Evolutionary conservation across 2,888 invertebrate genomes (phyloP), one percentile per base, ranked within the genome.

Genomic region (Phania funesta): DNA sequence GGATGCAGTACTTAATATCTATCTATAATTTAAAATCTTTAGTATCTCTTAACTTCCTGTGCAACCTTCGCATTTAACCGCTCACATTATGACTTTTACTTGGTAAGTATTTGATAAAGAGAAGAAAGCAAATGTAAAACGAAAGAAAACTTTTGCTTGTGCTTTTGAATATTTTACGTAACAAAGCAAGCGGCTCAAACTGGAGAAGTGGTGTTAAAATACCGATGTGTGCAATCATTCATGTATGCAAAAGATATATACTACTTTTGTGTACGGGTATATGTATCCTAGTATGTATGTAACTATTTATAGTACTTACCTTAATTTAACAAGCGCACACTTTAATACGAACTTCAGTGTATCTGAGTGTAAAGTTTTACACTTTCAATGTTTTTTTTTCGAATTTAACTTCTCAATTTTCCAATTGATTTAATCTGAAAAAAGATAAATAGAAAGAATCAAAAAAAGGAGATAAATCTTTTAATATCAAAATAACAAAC

Each of bases 281-380:
- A n/a, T n/a, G n/a, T n/a, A n/a, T n/a, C n/a, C n/a, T n/a, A n/a
- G 35, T 71, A 9, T 29, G 18, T 22, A n/a, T n/a, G 18, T 46
- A 22, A 68, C 52, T 62, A 58, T 60, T 67, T 56, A n/a, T 60
- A 48, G 50, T 78, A 65, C 50, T 71, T 71, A 56, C 41, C 56
- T 70, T 70, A 70, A 64, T 62, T 70, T 64, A 54, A 16, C 52
- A 54, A 54, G 22, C 24, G 50, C 38, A 58, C 20, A 9, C 26
- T 35, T 35, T 24, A 1, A 3, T 13, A 18, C 32, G 26, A 56
- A 60, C 46, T 11, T 8, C 50, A 81, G 65, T 73, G 71, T 56
- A 73, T 73, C 67, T 77, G 62, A 68, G 81, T 74, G 77, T 74
- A 68, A 77, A 77, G 54, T 73, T 77, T 73, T 76, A 60, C 76